Evolutionary conservation across 2,888 invertebrate species (phyloP), one percentile per base, ranked within the genome.

Genomic region (Ceramica pisi): DNA sequence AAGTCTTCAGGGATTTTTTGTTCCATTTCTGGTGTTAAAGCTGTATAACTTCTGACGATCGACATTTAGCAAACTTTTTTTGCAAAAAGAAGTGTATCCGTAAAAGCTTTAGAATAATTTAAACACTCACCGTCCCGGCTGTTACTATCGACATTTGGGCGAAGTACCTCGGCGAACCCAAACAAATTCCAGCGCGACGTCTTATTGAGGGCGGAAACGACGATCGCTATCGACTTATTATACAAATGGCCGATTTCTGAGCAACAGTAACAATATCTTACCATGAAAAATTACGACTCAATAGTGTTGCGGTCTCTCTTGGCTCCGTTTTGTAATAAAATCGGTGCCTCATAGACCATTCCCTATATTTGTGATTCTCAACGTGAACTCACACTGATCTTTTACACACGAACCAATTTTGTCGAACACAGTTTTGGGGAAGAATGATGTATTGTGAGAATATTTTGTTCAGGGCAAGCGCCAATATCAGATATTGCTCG

Each of bases 141-240:
- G 35, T 78, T 72, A 85, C 80, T 81, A 78, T 85, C 67, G 68
- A 69, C 64, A 84, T 86, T 87, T 82, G 71, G 68, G 56, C 69
- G 81, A 87, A 89, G 86, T 90, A 88, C 88, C 83, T 81, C 75
- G 75, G 78, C 66, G 83, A 86, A 86, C 84, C 88, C 87, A 87
- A 90, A 90, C 91, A 90, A 93, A 92, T 90, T 91, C 88, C 82
- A 72, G 74, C 79, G 86, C 85, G 86, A 88, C 87, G 87, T 87
- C 89, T 89, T 91, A 91, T 90, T 87, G 89, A 86, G 89, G 89
- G 83, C 87, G 87, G 86, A 83, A 92, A 91, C 89, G 92, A 88
- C 92, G 91, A 92, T 91, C 88, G 87, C 92, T 91, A 94, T 94
- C 92, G 94, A 89, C 92, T 92, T 94, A 95, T 94, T 94, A 94